Evolutionary conservation across 2,797 vertebrate genomes (phyloP), one percentile per base, ranked within the genome.

Genomic region (Lepus oiostolus): DNA sequence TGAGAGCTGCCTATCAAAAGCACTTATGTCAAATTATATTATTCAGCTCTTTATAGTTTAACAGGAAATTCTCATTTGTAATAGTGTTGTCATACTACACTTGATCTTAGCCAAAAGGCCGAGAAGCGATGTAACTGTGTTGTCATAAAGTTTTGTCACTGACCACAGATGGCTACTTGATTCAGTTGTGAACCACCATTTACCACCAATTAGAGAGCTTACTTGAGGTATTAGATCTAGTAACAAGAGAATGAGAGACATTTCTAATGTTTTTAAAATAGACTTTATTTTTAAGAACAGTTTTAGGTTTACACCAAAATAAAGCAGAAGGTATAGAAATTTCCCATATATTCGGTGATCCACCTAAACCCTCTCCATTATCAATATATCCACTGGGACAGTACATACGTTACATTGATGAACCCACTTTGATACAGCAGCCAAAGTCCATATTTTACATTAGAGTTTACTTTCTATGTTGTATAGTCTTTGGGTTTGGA

Each of bases 1-100:
- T 91, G 75, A 50, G 85, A 89, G 81, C 35, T 86, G 58, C 28
- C 65, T 74, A 11, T 92, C 67, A 77, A 74, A 77, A 89, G 68
- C 28, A 72, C 8, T 70, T 72, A 16, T 38, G 24, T 74, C 75
- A 93, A 72, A 88, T 70, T 81, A 85, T 70, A 79, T 24, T n/a
- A 77, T 52, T 89, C 76, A 50, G 38, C 4, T 32, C 82, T 60
- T 84, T 74, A 24, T 26, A 84, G 21, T 68, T 21, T 90, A 72
- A 80, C 24, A 60, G 24, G n/a, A 95, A 89, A 74, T 75, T 85
- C 24, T 52, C 38, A 50, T 91, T 90, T 94, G 93, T 85, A 82
- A 62, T 89, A 94, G 50, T 65, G 65, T 62, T 90, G 68, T 82
- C 47, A 65, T 42, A 42, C 42, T 47, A 47, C 42, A 47, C 42